A percentile compares a stretch with the other conserved stretches of the same genome.
Conservation (phyloP, 2,113 vertebrate genomes). For the Gila orcuttii region DNA sequence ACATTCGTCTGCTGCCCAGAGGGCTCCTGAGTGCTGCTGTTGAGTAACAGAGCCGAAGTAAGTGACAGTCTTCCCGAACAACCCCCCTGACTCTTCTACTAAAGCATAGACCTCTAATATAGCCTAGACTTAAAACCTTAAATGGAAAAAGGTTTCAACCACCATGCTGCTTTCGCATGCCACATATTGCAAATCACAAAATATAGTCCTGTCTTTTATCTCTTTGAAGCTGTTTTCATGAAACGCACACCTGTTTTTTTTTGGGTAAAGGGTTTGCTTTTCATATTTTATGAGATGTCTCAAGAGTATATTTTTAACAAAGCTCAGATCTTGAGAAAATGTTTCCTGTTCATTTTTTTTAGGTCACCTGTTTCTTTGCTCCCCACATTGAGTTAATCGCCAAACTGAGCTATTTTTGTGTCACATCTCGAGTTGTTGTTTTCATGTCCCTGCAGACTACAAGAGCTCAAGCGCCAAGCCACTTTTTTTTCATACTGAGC, state of each 20-base stretch:
- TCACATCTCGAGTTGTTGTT: constrained; percentile 55
- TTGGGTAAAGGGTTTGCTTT: constrained; percentile 4
- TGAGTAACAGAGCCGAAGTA: constrained; percentile 66
- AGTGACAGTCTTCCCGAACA: constrained; percentile 58
- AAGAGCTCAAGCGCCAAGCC: constrained; percentile 38
- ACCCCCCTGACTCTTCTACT: constrained; percentile 45
- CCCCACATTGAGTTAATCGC: constrained; percentile 47
- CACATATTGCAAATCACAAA: constrained; percentile 18
- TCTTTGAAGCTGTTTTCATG: constrained; percentile 38
- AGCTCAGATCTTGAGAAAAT: constrained; percentile 62
- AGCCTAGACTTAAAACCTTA: constrained; percentile 64
- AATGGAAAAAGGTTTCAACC: constrained; percentile 65
- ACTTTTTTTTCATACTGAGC: constrained; percentile 30
- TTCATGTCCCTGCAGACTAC: constrained; percentile 38
- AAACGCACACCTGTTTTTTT: constrained; percentile 23
- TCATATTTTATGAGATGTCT: constrained; percentile 29
- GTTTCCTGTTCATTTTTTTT: constrained; percentile 61
- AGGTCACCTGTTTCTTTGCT: constrained; percentile 66
- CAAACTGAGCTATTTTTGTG: constrained; percentile 56
- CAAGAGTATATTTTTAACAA: constrained; percentile 49
- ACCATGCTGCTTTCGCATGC: constrained; percentile 39
- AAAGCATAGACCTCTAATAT: constrained; percentile 63
- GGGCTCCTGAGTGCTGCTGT: constrained; percentile 56
- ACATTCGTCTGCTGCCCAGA: constrained; percentile 63
- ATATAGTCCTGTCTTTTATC: constrained; percentile 19